A percentile compares a stretch with the other conserved stretches of the same genome.
phyloP scores from a whole-genome alignment of 2,797 vertebrate genomes.

The Xenopus petersii region DNA sequence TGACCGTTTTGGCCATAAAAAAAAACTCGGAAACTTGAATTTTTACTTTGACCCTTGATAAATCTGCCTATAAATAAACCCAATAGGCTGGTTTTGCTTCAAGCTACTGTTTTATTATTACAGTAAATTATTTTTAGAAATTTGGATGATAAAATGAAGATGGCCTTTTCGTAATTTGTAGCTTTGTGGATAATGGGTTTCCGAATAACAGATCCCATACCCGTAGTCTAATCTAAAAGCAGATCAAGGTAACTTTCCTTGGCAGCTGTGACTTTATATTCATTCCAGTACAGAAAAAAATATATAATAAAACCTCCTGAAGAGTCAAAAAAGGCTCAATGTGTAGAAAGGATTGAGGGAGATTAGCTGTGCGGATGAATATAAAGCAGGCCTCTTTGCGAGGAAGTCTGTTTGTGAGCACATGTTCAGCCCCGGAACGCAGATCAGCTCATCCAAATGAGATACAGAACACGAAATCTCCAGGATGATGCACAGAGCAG shows the following conservation, averaged over 20 bases:
- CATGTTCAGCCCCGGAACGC: not conserved
- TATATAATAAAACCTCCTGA: slow-evolving; percentile 3
- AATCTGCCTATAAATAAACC: too few species aligned
- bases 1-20: too few species aligned
- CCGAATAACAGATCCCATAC: too few species aligned
- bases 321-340: slow-evolving; percentile 19
- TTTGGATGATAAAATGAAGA: too few species aligned
- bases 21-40: too few species aligned
- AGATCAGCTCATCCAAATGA: not conserved
- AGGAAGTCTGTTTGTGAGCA: not conserved
- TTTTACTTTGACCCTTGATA: too few species aligned
- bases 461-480: not conserved
- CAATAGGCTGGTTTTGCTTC: too few species aligned
- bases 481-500: not conserved
- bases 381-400: slow-evolving; percentile 12
- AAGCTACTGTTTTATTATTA: too few species aligned
- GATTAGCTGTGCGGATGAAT: slow-evolving; percentile 22
- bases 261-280: slow-evolving; percentile 3
- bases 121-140: too few species aligned
- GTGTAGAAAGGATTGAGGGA: slow-evolving; percentile 22
- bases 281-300: not conserved
- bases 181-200: too few species aligned
- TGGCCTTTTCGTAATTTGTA: too few species aligned
- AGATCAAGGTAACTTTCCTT: not conserved
- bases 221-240: not conserved